These are phyloP conservation scores for Coturnix japonica DNA, from an alignment of 2,113 vertebrate genomes.

Conservation along the genomic window DNA sequence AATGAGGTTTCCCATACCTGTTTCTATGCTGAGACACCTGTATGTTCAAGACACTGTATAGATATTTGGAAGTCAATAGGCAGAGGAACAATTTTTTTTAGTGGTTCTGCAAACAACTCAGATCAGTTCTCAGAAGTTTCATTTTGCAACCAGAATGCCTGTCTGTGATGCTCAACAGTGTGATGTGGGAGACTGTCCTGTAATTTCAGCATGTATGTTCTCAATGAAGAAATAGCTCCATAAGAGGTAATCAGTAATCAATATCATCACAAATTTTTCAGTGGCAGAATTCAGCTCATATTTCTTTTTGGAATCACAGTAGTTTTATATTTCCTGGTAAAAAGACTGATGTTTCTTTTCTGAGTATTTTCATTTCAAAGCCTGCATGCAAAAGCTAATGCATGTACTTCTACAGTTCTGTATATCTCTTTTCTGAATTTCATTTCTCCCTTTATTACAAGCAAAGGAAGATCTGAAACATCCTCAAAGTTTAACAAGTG, in stretches of 20 bases:
- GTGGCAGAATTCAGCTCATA: not conserved
- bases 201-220: not conserved
- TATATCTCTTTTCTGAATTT: not conserved
- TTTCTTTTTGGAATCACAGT: not conserved
- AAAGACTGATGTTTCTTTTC: not conserved
- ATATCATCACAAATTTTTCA: conserved; percentile 9
- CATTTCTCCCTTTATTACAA: not conserved
- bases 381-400: not conserved
- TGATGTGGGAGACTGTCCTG: not conserved
- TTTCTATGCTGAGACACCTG: not conserved
- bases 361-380: not conserved
- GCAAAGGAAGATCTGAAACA: not conserved
- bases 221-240: conserved; percentile 33
- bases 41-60: rapidly evolving
- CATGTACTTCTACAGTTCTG: not conserved
- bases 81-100: not conserved
- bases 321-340: conserved; percentile 11
- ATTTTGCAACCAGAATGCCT: not conserved
- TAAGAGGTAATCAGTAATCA: conserved; percentile 60
- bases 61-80: not conserved
- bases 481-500: not conserved
- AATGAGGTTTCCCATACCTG: rapidly evolving
- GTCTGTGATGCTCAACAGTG: not conserved
- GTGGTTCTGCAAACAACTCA: not conserved
- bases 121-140: not conserved